Evolutionary conservation across 2,888 invertebrate species (phyloP).

Genomic region (Stenodema calcarata): DNA sequence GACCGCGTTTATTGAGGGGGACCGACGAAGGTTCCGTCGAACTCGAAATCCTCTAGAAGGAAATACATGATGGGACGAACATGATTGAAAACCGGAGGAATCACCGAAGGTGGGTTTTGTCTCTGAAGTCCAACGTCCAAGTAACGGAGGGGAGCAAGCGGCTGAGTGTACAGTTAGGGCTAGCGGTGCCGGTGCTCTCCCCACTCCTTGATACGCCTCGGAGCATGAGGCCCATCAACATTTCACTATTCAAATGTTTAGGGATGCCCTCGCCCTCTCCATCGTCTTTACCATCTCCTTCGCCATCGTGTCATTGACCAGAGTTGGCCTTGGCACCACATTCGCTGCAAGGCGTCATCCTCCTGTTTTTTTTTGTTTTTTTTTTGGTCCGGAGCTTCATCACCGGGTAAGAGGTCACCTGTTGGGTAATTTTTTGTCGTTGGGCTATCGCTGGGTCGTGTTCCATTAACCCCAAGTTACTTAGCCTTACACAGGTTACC

Average conservation of each 20-base stretch:
- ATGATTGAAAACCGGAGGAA: background rate
- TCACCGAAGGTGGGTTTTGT: background rate
- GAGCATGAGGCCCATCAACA: slow-evolving; percentile 8
- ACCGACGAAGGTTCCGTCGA: slow-evolving; percentile 56
- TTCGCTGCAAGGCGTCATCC: background rate
- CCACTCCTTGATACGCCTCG: background rate
- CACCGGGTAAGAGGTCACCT: background rate
- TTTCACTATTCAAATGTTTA: slow-evolving; percentile 47
- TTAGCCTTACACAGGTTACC: background rate
- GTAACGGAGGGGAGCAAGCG: slow-evolving; percentile 39
- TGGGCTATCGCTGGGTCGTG: background rate
- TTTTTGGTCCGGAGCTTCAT: background rate
- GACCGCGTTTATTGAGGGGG: slow-evolving; percentile 44
- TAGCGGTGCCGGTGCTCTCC: slow-evolving; percentile 49
- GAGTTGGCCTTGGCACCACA: slow-evolving; percentile 50
- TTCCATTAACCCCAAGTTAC: background rate
- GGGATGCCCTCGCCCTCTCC: too few species aligned
- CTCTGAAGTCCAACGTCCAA: slow-evolving; percentile 43
- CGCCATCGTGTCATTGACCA: slow-evolving; percentile 33
- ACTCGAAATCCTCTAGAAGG: slow-evolving; percentile 55
- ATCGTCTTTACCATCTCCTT: background rate
- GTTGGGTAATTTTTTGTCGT: background rate
- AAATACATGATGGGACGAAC: slow-evolving; percentile 49
- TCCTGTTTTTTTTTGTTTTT: background rate
- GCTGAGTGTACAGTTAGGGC: slow-evolving; percentile 50